Base-by-base conservation (phyloP, 2,888 invertebrate genomes). In the Anoncus sp. region DNA sequence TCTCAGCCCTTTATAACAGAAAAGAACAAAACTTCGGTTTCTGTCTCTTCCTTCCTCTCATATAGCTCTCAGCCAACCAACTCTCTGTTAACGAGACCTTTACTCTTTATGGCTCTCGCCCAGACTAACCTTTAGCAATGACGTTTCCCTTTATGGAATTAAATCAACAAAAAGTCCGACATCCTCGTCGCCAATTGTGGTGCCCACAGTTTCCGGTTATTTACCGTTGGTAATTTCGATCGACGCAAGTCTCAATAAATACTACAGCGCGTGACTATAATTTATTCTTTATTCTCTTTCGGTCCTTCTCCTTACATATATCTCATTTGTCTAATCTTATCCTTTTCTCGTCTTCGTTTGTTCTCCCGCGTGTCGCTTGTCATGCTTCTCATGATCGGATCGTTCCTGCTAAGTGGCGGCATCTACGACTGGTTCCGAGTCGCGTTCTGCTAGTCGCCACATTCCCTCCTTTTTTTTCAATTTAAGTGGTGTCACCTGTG, bases 171-270 rank as follows among this genome's bases (percentile, higher is more conserved):
- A 45, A n/a, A 9, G 20, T 47, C 12, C 20, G 20, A 16, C 9
- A 47, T 47, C 47, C 47, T 47, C 47, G 47, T 47, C 47, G 45
- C 45, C 45, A 47, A 47, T 47, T 43, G 43, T 43, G 43, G n/a
- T 43, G n/a, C 43, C n/a, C 43, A 43, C 43, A n/a, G 22, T 49
- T 49, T 12, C 22, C 18, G 10, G 18, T 7, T 20, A 49, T 49
- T 18, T 49, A 18, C 22, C 49, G 49, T 49, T n/a, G n/a, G n/a
- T n/a, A n/a, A n/a, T n/a, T n/a, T n/a, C n/a, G n/a, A n/a, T n/a
- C n/a, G n/a, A n/a, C n/a, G n/a, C n/a, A n/a, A n/a, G n/a, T n/a
- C n/a, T n/a, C n/a, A n/a, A n/a, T n/a, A n/a, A n/a, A n/a, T n/a
- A n/a, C n/a, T n/a, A n/a, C n/a, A n/a, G n/a, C n/a, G n/a, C n/a